Evolutionary conservation across 2,797 vertebrate species (phyloP), one percentile per base, ranked within the genome.

Genomic region (Percopsis omiscomaycus): DNA sequence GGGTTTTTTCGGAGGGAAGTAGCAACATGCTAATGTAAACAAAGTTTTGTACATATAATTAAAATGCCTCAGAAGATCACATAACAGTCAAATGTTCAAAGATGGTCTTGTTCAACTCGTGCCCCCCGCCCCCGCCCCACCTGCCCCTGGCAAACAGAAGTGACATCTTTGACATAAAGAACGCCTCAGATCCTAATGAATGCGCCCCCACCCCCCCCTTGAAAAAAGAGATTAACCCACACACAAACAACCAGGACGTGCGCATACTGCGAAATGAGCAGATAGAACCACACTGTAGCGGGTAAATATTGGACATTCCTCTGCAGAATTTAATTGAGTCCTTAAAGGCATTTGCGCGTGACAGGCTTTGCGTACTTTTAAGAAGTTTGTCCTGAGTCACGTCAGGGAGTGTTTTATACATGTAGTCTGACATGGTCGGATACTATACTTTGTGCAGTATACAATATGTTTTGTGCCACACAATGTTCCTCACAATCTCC

Each of bases 281-380:
- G 57, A 62, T 68, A 55, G 9, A 50, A 12, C 13, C 8, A 3
- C 0, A 13, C 0, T 64, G 14, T 58, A 61, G 66, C 16, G 11
- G 54, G 52, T 42, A 68, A 60, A 61, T 68, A 59, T 45, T 28
- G 66, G 55, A 78, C 74, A 75, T 68, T 53, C 37, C 29, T 68
- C 65, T 1, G 28, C 8, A 29, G 13, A 66, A 61, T 8, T 50
- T 65, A 69, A 73, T 55, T 42, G 37, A 55, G 44, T 4, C 1
- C 14, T 61, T 56, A 11, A 59, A 67, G 42, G 27, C 30, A 56
- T 68, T 55, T 54, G 6, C 37, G 64, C 60, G 3, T 64, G 60
- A 59, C 62, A 61, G 65, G 11, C 27, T 51, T 45, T 37, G 30
- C 54, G 50, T 52, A 58, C 14, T 42, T 83, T 70, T 68, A 46